phyloP scores from a whole-genome alignment of 2,888 invertebrate species.

The Galerucella calmariensis region DNA sequence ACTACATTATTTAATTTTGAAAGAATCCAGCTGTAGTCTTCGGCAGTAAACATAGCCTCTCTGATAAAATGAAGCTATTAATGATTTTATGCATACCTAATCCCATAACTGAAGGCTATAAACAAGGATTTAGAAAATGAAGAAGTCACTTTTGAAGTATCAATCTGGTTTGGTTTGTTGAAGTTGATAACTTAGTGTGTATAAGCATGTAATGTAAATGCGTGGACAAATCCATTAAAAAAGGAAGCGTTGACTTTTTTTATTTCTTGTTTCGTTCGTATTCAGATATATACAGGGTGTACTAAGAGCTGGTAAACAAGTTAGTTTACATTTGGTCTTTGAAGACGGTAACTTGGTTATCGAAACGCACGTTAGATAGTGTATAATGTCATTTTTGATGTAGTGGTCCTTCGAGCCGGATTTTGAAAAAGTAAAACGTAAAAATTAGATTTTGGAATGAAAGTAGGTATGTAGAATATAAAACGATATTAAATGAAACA shows the following conservation, averaged over 20 bases:
- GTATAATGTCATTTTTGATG: too few relatives aligned
- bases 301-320: too few relatives aligned
- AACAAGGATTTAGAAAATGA: constrained; percentile 38
- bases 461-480: background rate
- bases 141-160: constrained; percentile 28
- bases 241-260: constrained; percentile 23
- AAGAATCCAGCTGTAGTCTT: constrained; percentile 29
- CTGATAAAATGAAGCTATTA: constrained; percentile 37
- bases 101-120: constrained; percentile 35
- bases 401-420: too few relatives aligned
- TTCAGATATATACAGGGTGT: background rate
- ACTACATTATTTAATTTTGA: constrained; percentile 14
- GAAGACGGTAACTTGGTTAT: too few relatives aligned
- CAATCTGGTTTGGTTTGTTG: constrained; percentile 28
- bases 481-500: background rate
- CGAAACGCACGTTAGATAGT: too few relatives aligned
- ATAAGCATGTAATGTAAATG: constrained; percentile 36
- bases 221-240: constrained; percentile 36
- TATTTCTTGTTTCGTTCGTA: background rate
- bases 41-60: constrained; percentile 26
- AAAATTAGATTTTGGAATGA: too few relatives aligned
- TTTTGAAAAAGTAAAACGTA: too few relatives aligned
- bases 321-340: too few relatives aligned
- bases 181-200: constrained; percentile 1
- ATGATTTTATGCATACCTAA: constrained; percentile 37